A percentile compares a stretch with the other conserved stretches of the same genome.
Conservation (phyloP, 2,797 vertebrate species). For the Naso thynnoides region DNA sequence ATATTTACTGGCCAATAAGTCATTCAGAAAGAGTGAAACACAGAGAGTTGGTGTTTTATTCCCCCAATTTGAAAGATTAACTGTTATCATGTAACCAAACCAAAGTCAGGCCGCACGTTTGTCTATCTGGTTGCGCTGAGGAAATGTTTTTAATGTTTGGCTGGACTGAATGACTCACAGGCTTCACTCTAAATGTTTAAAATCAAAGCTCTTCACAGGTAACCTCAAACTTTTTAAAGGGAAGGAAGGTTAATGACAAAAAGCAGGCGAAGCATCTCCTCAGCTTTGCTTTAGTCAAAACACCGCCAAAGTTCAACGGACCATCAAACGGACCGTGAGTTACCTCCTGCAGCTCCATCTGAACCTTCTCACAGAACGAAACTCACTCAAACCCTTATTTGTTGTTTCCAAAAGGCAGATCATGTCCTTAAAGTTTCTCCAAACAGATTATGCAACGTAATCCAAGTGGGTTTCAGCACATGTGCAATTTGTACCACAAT, state of each 20-base stretch:
- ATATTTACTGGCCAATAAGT: not conserved
- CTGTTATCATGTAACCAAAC: conserved; percentile 1
- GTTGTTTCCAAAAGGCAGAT: not conserved
- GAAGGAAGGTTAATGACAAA: not conserved
- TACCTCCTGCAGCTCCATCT: not conserved
- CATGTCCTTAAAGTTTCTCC: not conserved
- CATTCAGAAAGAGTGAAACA: conserved; percentile 7
- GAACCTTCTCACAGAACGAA: not conserved
- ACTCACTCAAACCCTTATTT: not conserved
- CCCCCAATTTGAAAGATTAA: conserved; percentile 18
- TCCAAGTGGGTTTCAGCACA: not conserved
- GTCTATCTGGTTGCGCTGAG: conserved; percentile 21
- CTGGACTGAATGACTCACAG: conserved; percentile 1
- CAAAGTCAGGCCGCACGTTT: conserved; percentile 16
- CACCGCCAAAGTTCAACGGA: conserved; percentile 23
- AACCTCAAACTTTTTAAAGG: not conserved
- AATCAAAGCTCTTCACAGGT: not conserved
- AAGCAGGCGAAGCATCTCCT: not conserved
- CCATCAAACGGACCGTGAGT: conserved; percentile 15
- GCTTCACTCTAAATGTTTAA: not conserved
- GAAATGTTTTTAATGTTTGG: not conserved
- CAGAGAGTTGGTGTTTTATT: not conserved
- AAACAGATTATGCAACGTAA: not conserved
- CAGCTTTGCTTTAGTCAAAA: not conserved
- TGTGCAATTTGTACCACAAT: not conserved